Conservation (phyloP, 2,113 vertebrate species). For the Hystrix cristata region DNA sequence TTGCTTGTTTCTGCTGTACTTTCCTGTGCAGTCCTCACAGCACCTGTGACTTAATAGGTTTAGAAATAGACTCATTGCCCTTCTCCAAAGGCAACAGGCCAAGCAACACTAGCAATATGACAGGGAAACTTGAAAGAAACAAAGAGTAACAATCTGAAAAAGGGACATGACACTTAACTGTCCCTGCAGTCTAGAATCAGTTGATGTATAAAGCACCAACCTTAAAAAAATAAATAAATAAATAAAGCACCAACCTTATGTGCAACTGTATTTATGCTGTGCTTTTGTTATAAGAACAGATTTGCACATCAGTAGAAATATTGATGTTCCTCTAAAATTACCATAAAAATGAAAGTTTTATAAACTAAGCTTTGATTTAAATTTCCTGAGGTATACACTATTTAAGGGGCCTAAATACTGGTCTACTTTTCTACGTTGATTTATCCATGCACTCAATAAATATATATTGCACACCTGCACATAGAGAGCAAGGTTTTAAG, state of each 20-base stretch:
- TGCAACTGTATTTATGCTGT: background rate
- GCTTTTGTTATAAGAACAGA: background rate
- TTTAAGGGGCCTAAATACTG: background rate
- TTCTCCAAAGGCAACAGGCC: background rate
- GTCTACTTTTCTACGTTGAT: background rate
- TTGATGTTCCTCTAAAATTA: background rate
- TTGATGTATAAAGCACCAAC: background rate
- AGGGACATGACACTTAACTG: background rate
- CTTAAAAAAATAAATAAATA: too few species aligned
- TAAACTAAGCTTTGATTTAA: background rate
- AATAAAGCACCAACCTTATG: background rate
- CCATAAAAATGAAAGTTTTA: conserved; percentile 15
- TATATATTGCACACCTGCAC: background rate
- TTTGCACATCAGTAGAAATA: background rate
- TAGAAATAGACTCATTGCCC: background rate
- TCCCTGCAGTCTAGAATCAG: background rate
- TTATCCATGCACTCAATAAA: background rate
- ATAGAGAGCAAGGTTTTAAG: background rate
- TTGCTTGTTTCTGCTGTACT: background rate
- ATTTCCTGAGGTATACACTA: background rate
- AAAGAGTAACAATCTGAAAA: background rate
- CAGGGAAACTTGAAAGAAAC: background rate
- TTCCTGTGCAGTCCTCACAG: background rate
- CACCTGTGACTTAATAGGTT: background rate
- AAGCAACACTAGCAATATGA: background rate